phyloP scores from a whole-genome alignment of 2,888 invertebrate genomes.

The Lycia hirtaria region DNA sequence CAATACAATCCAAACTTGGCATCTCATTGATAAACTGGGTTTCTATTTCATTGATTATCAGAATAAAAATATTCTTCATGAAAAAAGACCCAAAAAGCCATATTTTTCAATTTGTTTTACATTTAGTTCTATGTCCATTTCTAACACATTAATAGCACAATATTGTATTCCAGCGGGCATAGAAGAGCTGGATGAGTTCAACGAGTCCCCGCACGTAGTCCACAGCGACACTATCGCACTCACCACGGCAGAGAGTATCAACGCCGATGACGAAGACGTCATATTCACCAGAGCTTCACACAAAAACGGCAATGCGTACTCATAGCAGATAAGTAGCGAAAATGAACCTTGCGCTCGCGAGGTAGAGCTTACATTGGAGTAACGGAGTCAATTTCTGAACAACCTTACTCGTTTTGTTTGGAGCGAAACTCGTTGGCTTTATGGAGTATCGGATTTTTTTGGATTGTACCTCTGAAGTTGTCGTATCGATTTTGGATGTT shows the following conservation, averaged over 20 bases:
- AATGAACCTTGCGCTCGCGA: constrained; percentile 6
- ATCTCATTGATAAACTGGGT: too few species aligned
- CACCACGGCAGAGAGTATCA: constrained; percentile 67
- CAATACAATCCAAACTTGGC: too few species aligned
- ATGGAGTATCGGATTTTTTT: not conserved
- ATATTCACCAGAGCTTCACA: constrained; percentile 71
- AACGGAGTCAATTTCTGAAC: constrained; percentile 15
- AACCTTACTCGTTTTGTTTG: not conserved
- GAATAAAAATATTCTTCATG: too few species aligned
- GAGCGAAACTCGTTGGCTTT: not conserved
- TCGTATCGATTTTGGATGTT: not conserved
- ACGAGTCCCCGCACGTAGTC: constrained; percentile 95
- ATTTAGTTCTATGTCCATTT: not conserved
- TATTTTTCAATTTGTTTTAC: too few species aligned
- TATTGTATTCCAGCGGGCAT: constrained; percentile 77
- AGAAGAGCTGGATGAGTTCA: constrained; percentile 95
- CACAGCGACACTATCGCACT: constrained; percentile 79
- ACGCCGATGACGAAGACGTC: constrained; percentile 80
- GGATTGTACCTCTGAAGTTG: not conserved
- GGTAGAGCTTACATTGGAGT: constrained; percentile 12
- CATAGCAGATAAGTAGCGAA: constrained; percentile 61
- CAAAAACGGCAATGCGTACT: constrained; percentile 68
- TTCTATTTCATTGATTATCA: too few species aligned
- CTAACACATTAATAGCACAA: not conserved
- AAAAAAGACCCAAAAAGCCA: too few species aligned